A percentile compares a stretch with the other conserved stretches of the same genome.
phyloP scores from a whole-genome alignment of 2,113 vertebrate genomes.

The Brachypteracias leptosomus region DNA sequence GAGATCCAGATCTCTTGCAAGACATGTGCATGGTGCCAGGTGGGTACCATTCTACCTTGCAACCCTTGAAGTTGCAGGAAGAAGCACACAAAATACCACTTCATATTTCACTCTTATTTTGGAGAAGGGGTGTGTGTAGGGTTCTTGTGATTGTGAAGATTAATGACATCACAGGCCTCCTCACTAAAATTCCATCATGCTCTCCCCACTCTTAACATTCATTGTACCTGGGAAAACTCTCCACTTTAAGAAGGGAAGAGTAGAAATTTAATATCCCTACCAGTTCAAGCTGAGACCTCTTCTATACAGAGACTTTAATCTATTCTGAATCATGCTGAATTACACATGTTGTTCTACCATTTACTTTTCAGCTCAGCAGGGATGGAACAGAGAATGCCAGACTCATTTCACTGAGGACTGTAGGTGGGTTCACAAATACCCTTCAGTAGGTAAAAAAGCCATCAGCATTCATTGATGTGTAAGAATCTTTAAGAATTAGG shows the following conservation, averaged over 20 bases:
- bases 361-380: constrained; percentile 25
- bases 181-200: not conserved
- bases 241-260: not conserved
- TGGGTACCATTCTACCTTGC: not conserved
- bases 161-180: not conserved
- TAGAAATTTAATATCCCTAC: not conserved
- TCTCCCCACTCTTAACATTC: not conserved
- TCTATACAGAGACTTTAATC: constrained; percentile 16
- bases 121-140: not conserved
- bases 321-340: constrained; percentile 30
- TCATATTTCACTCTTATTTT: not conserved
- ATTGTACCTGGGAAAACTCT: not conserved
- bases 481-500: not conserved
- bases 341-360: constrained; percentile 6
- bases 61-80: not conserved
- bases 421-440: not conserved
- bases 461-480: not conserved
- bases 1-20: not conserved
- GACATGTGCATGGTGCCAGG: not conserved
- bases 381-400: not conserved
- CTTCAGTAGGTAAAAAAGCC: not conserved
- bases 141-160: not conserved
- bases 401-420: not conserved
- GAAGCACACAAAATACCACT: not conserved
- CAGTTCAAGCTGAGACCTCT: not conserved